Conservation (phyloP, 2,113 vertebrate species). For the Grammomys surdaster region DNA sequence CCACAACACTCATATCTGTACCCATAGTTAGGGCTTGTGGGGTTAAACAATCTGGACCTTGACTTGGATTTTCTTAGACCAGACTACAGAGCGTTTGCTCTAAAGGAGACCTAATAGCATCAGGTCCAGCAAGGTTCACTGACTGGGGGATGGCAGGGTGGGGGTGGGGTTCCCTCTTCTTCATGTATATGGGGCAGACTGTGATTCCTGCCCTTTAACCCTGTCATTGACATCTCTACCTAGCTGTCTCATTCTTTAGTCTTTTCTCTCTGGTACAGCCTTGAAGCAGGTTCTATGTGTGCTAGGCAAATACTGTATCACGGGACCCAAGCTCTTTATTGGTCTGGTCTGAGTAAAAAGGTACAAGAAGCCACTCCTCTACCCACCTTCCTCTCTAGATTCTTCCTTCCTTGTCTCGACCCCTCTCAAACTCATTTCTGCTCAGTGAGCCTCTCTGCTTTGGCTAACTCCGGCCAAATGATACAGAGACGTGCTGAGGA, state of each 20-base stretch:
- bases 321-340: not conserved
- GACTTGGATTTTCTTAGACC: not conserved
- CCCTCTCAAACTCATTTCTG: not conserved
- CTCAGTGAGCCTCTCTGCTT: not conserved
- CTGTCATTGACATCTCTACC: no score
- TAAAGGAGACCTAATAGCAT: not conserved
- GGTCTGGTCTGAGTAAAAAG: not conserved
- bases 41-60: not conserved
- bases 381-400: fast-evolving
- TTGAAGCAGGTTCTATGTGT: not conserved
- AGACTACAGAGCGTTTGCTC: not conserved
- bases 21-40: not conserved
- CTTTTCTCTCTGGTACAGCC: not conserved
- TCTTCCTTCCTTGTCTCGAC: not conserved
- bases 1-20: no score
- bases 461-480: not conserved
- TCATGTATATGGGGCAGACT: not conserved
- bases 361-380: not conserved
- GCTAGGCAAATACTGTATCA: not conserved
- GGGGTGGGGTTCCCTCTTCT: not conserved
- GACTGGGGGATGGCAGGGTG: not conserved
- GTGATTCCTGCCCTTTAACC: not conserved
- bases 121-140: not conserved
- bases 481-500: not conserved
- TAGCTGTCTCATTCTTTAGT: not conserved